Evolutionary conservation across 2,797 vertebrate species (phyloP).

Genomic region (Acrossocheilus wenchowensis): DNA sequence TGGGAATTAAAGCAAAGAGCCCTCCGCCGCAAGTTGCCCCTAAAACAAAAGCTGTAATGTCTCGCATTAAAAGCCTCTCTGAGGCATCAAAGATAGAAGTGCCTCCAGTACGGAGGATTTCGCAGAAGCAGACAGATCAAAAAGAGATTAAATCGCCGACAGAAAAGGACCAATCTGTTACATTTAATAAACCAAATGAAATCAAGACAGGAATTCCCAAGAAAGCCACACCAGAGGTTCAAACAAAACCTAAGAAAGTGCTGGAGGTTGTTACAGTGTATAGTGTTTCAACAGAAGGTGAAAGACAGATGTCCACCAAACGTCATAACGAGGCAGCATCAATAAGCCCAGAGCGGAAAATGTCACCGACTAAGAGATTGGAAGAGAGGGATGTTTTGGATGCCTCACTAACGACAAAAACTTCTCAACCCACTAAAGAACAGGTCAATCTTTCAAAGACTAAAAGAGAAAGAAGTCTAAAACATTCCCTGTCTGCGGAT

Average conservation of each 20-base stretch:
- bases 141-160: slow-evolving; percentile 58
- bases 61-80: slow-evolving; percentile 63
- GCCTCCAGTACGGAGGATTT: slow-evolving; percentile 57
- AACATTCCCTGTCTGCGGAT: slow-evolving; percentile 8
- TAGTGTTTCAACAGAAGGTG: slow-evolving; percentile 43
- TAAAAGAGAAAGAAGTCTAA: slow-evolving; percentile 62
- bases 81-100: slow-evolving; percentile 56
- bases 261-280: slow-evolving; percentile 40
- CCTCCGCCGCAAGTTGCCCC: slow-evolving; percentile 63
- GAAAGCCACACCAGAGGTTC: slow-evolving; percentile 67
- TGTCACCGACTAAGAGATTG: slow-evolving; percentile 12
- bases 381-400: slow-evolving; percentile 29
- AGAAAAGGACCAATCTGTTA: slow-evolving; percentile 65
- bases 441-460: slow-evolving; percentile 26
- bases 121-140: slow-evolving; percentile 58
- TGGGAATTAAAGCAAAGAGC: slow-evolving; percentile 60
- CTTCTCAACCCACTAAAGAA: slow-evolving; percentile 40
- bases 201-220: slow-evolving; percentile 77
- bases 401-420: not conserved
- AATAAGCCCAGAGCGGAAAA: slow-evolving; percentile 10
- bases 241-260: slow-evolving; percentile 66
- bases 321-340: slow-evolving; percentile 41
- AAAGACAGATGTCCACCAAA: slow-evolving; percentile 15
- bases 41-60: slow-evolving; percentile 65
- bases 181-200: slow-evolving; percentile 44